Evolutionary conservation across 2,113 vertebrate species (phyloP).

Genomic region (Clarias gariepinus): DNA sequence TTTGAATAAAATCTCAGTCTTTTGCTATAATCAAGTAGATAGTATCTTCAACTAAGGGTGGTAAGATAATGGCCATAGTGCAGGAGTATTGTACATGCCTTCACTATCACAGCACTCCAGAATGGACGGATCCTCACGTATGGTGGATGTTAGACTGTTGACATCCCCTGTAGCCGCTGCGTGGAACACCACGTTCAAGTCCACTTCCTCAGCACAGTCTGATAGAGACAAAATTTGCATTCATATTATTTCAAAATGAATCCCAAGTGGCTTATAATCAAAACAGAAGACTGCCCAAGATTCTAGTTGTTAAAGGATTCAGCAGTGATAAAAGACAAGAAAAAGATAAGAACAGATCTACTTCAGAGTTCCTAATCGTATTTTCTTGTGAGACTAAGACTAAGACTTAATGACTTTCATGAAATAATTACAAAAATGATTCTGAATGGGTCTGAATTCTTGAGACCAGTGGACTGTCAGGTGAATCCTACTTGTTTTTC

Average conservation of each 20-base stretch:
- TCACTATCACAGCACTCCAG: conserved; percentile 85
- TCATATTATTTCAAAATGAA: neutral
- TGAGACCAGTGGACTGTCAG: neutral
- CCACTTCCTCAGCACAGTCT: conserved; percentile 81
- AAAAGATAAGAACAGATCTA: neutral
- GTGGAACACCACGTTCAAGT: conserved; percentile 82
- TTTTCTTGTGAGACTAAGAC: neutral
- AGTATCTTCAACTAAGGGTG: neutral
- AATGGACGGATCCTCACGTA: conserved; percentile 86
- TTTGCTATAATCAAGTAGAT: neutral
- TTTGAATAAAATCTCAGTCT: neutral
- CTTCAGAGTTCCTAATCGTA: neutral
- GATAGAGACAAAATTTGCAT: conserved; percentile 11
- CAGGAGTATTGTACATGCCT: conserved; percentile 66
- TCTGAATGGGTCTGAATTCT: neutral
- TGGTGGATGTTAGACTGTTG: conserved; percentile 80
- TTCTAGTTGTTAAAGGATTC: neutral
- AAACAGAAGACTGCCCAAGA: neutral
- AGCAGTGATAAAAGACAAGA: neutral
- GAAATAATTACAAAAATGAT: neutral
- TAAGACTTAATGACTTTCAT: no score
- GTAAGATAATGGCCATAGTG: neutral
- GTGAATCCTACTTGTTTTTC: neutral
- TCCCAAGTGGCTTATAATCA: neutral
- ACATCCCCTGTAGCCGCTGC: conserved; percentile 84